phyloP scores from a whole-genome alignment of 1,140 invertebrate genomes.

The Drosophila kurseongensis region DNA sequence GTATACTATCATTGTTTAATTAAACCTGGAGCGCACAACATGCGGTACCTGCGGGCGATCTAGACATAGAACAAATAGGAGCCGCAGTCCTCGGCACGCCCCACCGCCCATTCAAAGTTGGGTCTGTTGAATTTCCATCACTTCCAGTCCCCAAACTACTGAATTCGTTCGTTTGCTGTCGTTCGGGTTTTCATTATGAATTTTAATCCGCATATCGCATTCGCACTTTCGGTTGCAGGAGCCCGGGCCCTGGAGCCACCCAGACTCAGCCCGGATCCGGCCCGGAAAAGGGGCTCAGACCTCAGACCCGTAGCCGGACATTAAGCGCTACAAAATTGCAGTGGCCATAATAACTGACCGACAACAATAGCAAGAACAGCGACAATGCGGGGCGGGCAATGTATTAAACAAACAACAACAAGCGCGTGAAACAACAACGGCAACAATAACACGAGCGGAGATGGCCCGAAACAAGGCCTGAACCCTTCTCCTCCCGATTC shows the following conservation, averaged over 20 bases:
- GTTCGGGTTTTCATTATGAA: constrained; percentile 76
- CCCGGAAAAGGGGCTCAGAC: constrained; percentile 1
- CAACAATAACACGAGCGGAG: constrained; percentile 38
- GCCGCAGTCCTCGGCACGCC: constrained; percentile 18
- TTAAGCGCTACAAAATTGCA: constrained; percentile 81
- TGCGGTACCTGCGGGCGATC: constrained; percentile 71
- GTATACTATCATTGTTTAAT: constrained; percentile 79
- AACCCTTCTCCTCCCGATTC: constrained; percentile 2
- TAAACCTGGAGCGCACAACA: constrained; percentile 78
- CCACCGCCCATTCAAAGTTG: background rate
- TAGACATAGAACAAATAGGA: constrained; percentile 40
- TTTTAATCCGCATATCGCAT: constrained; percentile 82
- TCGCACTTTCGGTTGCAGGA: constrained; percentile 74
- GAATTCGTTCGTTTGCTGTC: constrained; percentile 51
- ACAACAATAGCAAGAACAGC: constrained; percentile 48
- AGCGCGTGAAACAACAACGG: constrained; percentile 65
- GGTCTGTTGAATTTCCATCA: constrained; percentile 14
- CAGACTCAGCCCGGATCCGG: constrained; percentile 2
- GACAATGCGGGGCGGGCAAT: constrained; percentile 44
- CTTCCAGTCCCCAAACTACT: constrained; percentile 12
- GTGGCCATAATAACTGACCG: constrained; percentile 78
- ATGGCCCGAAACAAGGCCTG: constrained; percentile 27
- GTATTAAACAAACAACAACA: constrained; percentile 78
- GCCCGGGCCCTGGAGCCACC: constrained; percentile 5
- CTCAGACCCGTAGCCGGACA: constrained; percentile 53